Evolutionary conservation across 2,797 vertebrate genomes (phyloP).

Genomic region (Tangara arthus): DNA sequence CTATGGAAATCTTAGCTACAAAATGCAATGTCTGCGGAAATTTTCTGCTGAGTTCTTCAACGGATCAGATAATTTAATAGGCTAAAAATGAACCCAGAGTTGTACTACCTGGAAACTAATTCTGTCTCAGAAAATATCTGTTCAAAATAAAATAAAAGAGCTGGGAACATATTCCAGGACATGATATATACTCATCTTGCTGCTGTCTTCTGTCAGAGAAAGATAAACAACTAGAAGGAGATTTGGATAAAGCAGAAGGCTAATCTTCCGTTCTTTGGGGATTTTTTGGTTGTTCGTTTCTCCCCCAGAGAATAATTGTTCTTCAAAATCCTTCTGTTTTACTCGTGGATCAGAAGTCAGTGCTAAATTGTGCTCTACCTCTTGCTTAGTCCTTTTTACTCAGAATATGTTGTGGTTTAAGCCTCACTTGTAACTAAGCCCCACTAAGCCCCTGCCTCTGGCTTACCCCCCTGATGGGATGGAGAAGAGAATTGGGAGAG

Average conservation of each 20-base stretch:
- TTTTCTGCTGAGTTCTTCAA: neutral
- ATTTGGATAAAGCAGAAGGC: neutral
- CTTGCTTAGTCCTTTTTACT: neutral
- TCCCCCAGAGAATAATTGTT: neutral
- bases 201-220: neutral
- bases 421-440: neutral
- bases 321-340: neutral
- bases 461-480: accelerated
- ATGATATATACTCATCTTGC: neutral
- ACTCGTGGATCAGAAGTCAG: neutral
- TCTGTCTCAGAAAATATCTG: neutral
- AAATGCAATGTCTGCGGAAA: neutral
- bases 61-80: neutral
- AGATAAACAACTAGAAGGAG: neutral
- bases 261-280: neutral
- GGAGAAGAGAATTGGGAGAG: neutral
- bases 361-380: neutral
- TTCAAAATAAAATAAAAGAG: neutral
- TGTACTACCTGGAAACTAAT: neutral
- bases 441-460: neutral
- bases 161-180: neutral
- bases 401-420: neutral
- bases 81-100: neutral
- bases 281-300: neutral
- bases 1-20: neutral